Evolutionary conservation across 1,140 invertebrate species (phyloP).

Genomic region (Trypoxylus dichotomus): DNA sequence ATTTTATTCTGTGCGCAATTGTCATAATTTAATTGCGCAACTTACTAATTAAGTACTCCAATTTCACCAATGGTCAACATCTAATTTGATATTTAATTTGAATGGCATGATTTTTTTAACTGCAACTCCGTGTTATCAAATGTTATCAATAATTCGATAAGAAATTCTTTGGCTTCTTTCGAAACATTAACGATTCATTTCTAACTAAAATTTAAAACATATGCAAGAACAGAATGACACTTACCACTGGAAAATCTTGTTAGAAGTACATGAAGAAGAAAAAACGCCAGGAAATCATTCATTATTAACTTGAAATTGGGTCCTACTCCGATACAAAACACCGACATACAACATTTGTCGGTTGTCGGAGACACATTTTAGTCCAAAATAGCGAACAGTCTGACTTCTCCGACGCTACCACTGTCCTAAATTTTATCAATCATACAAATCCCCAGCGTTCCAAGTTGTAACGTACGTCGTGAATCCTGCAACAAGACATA

Average conservation of each 20-base stretch:
- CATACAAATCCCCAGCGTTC: not conserved
- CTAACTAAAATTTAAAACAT: not conserved
- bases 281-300: constrained; percentile 18
- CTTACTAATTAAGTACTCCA: too few relatives aligned
- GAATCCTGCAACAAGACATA: not conserved
- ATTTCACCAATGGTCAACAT: too few relatives aligned
- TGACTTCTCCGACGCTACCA: not conserved
- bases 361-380: not conserved
- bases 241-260: not conserved
- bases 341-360: constrained; percentile 17
- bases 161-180: too few relatives aligned
- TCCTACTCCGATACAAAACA: constrained; percentile 3
- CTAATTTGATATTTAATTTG: too few relatives aligned
- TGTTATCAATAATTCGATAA: too few relatives aligned
- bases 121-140: too few relatives aligned
- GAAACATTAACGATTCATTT: too few relatives aligned
- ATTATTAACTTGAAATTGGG: constrained; percentile 16
- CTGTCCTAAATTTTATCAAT: not conserved
- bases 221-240: not conserved
- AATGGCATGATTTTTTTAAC: too few relatives aligned
- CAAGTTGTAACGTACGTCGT: not conserved
- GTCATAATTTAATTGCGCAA: too few relatives aligned
- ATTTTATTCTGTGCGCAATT: too few relatives aligned
- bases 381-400: not conserved
- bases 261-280: constrained; percentile 3